These are phyloP conservation scores for Psilopsiagon aymara DNA, from an alignment of 2,113 vertebrate genomes.

Conservation along the genomic window DNA sequence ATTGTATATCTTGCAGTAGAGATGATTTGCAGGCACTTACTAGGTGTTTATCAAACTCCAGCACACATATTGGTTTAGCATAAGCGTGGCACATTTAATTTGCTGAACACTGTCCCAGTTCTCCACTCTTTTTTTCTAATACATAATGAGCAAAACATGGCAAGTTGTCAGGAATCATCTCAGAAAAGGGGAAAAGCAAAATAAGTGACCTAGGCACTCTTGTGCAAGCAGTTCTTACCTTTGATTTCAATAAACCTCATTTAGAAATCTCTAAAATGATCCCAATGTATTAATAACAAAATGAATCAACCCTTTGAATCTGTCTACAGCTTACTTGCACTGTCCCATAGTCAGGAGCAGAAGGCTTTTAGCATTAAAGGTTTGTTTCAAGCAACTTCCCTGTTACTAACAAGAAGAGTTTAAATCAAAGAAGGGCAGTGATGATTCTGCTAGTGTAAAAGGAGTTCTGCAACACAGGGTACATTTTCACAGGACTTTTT, in stretches of 20 bases:
- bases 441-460: slow-evolving; percentile 66
- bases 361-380: background rate
- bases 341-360: background rate
- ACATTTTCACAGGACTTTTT: slow-evolving; percentile 81
- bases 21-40: slow-evolving; percentile 73
- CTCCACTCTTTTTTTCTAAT: slow-evolving; percentile 47
- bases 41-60: slow-evolving; percentile 75
- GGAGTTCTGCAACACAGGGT: slow-evolving; percentile 72
- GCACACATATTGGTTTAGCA: slow-evolving; percentile 66
- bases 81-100: slow-evolving; percentile 66
- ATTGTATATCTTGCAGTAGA: slow-evolving; percentile 71
- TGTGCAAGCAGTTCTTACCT: slow-evolving; percentile 12
- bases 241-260: background rate
- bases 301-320: background rate
- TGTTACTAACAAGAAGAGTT: slow-evolving; percentile 46
- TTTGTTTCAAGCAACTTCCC: slow-evolving; percentile 38
- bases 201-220: background rate
- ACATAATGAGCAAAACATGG: slow-evolving; percentile 37
- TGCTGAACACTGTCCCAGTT: slow-evolving; percentile 61
- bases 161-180: slow-evolving; percentile 16
- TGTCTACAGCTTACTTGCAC: background rate
- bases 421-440: slow-evolving; percentile 69
- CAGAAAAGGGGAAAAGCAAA: background rate
- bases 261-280: slow-evolving; percentile 25
- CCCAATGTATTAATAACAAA: background rate